phyloP scores from a whole-genome alignment of 2,888 invertebrate species.

The Xylocampa areola region DNA sequence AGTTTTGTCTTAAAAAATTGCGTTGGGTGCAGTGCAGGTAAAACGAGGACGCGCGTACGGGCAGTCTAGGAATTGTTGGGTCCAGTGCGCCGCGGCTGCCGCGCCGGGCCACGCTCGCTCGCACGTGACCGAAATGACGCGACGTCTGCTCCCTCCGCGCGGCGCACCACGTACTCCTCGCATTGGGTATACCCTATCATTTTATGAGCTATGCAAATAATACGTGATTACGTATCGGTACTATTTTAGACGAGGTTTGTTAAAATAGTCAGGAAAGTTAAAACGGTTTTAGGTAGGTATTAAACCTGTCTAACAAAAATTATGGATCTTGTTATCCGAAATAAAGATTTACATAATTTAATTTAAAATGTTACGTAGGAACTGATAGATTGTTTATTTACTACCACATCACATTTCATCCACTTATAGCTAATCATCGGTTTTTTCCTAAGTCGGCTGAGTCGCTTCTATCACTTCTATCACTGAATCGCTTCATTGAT shows the following conservation, averaged over 20 bases:
- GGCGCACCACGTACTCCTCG: constrained; percentile 12
- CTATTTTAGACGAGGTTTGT: background rate
- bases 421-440: no score
- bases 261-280: no score
- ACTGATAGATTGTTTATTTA: no score
- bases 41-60: background rate
- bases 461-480: no score
- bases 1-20: background rate
- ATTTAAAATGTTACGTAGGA: no score
- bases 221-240: background rate
- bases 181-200: constrained; percentile 55
- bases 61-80: constrained; percentile 7
- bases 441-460: no score
- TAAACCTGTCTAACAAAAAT: no score
- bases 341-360: no score
- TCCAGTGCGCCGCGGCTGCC: constrained; percentile 6
- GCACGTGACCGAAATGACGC: constrained; percentile 75
- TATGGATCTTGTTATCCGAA: no score
- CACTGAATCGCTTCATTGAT: no score
- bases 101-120: constrained; percentile 70
- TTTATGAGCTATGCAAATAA: constrained; percentile 20
- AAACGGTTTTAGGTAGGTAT: no score
- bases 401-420: no score
- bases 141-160: constrained; percentile 41
- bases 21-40: background rate